Base-by-base conservation (phyloP, 1,140 invertebrate genomes). In the Aphelenchoides avenae region DNA sequence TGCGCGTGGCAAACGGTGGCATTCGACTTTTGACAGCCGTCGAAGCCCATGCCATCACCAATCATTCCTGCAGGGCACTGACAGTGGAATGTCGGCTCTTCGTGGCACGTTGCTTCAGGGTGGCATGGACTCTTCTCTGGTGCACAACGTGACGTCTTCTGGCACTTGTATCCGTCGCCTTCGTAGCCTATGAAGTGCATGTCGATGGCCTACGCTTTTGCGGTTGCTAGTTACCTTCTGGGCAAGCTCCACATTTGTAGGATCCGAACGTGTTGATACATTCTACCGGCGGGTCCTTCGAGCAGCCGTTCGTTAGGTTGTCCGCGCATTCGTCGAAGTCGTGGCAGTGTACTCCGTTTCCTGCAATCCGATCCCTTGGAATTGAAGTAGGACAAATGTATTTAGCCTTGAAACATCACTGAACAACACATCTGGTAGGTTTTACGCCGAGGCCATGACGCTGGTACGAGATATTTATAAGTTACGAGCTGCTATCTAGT, bases 171-270 rank as follows among this genome's bases (percentile, higher is more conserved):
- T 9, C 55, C 55, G 34, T 57, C 55, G 7, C 55, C 55, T 3
- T 20, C 37, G 26, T 36, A 57, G 15, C 40, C 55, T 57, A 15
- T 20, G 24, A 56, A 57, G n/a, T n/a, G n/a, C n/a, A n/a, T n/a
- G n/a, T n/a, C n/a, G n/a, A n/a, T n/a, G n/a, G n/a, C n/a, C n/a
- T n/a, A n/a, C 60, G 30, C 26, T n/a, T n/a, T 18, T 49, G 9
- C 36, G 44, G n/a, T 31, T 48, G 26, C 3, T 48, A n/a, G n/a
- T n/a, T 42, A 68, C 79, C 80, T 52, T 70, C 26, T 11, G 80
- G 80, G 55, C 80, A 81, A 1, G 73, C 58, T 3, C 74, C 79
- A 70, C 80, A 81, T 7, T 40, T 53, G 15, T 77, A 68, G 5
- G 77, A 78, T 5, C 81, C 80, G 13, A 55, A 31, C 6, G 76